phyloP scores from a whole-genome alignment of 2,888 invertebrate species.

The Nineta flava region DNA sequence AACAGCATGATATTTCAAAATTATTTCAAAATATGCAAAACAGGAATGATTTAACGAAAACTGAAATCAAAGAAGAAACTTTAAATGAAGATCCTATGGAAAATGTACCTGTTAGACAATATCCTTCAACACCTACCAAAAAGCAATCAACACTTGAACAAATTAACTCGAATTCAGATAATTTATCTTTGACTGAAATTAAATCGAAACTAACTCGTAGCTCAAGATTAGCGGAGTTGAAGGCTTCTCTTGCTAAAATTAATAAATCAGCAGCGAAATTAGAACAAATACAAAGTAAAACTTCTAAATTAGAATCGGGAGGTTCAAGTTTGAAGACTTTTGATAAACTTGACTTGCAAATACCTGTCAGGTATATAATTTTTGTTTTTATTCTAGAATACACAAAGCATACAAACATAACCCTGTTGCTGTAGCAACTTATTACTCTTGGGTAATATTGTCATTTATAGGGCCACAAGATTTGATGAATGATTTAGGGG shows the following conservation, averaged over 20 bases:
- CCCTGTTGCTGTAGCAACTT: too few species aligned
- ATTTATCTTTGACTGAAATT: conserved; percentile 31
- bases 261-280: conserved; percentile 47
- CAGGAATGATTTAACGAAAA: background rate
- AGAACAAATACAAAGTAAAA: conserved; percentile 27
- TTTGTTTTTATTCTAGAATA: too few species aligned
- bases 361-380: conserved; percentile 46
- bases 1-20: conserved; percentile 20
- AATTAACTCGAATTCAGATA: background rate
- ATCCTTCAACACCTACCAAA: conserved; percentile 6
- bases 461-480: too few species aligned
- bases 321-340: conserved; percentile 47
- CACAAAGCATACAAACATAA: too few species aligned
- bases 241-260: conserved; percentile 47
- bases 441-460: too few species aligned
- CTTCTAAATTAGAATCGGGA: conserved; percentile 21
- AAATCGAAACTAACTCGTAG: conserved; percentile 50
- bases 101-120: background rate
- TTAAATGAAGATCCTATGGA: background rate
- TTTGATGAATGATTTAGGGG: too few species aligned
- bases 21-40: conserved; percentile 12
- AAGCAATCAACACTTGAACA: background rate
- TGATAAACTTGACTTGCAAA: conserved; percentile 58
- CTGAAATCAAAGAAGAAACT: background rate
- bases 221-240: conserved; percentile 50